A percentile compares a stretch with the other conserved stretches of the same genome.
Evolutionary conservation across 2,888 invertebrate species (phyloP).

Genomic region (Oscheius sp.): DNA sequence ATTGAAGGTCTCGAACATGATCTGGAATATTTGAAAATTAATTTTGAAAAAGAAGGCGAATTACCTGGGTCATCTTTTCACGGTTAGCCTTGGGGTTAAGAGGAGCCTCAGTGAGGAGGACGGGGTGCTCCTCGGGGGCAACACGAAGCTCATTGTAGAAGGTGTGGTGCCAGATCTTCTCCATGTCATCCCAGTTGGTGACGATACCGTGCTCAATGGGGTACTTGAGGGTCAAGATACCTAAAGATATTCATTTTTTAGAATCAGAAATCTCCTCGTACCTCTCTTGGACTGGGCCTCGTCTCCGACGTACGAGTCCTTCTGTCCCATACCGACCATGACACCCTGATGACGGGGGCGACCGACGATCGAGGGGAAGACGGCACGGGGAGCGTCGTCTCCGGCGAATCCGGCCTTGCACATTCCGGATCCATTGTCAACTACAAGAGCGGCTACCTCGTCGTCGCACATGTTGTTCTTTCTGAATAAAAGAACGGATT

Average conservation of each 20-base stretch:
- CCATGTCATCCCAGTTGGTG: conserved; percentile 98
- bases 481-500: not conserved
- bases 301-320: conserved; percentile 75
- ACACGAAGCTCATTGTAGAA: conserved; percentile 97
- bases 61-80: conserved; percentile 87
- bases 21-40: conserved; percentile 77
- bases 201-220: conserved; percentile 97
- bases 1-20: conserved; percentile 86
- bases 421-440: conserved; percentile 75
- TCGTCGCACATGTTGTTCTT: conserved; percentile 23
- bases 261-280: not conserved
- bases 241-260: conserved; percentile 25
- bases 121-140: conserved; percentile 93
- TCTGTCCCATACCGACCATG: conserved; percentile 77
- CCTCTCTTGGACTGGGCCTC: conserved; percentile 78
- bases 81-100: conserved; percentile 94
- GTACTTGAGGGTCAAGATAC: conserved; percentile 93
- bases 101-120: conserved; percentile 90
- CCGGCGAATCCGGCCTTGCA: conserved; percentile 84
- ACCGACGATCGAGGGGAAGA: conserved; percentile 87
- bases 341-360: conserved; percentile 68
- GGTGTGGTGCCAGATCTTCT: conserved; percentile 98
- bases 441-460: conserved; percentile 34
- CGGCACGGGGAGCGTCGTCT: conserved; percentile 83
- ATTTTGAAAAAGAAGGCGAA: not conserved